Conservation (phyloP, 1,140 invertebrate species). For the Acyrthosiphon pisum region DNA sequence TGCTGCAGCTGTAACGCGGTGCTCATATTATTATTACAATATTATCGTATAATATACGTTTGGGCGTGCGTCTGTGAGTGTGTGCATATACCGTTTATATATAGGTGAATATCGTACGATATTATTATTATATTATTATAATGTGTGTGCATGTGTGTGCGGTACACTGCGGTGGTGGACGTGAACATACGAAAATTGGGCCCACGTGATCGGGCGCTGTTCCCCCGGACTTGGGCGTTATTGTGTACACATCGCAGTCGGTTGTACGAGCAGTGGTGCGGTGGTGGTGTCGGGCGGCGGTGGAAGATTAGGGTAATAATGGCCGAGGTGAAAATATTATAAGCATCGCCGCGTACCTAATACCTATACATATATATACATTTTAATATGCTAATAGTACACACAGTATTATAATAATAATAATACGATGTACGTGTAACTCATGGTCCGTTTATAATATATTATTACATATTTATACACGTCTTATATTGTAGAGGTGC, state of each 20-base stretch:
- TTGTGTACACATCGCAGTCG: neutral
- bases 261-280: too few species aligned
- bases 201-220: slow-evolving; percentile 10
- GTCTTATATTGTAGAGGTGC: neutral
- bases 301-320: neutral
- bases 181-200: slow-evolving; percentile 25
- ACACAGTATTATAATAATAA: neutral
- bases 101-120: neutral
- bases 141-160: neutral
- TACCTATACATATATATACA: neutral
- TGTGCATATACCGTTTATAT: neutral
- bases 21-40: neutral
- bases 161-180: neutral
- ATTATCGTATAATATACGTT: neutral
- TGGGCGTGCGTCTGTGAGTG: too few species aligned
- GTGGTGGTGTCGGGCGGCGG: neutral
- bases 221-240: neutral
- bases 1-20: neutral
- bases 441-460: neutral
- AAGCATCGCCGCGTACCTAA: neutral
- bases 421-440: neutral
- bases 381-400: neutral
- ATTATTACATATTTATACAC: neutral
- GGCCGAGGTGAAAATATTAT: neutral
- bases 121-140: neutral